phyloP scores from a whole-genome alignment of 2,888 invertebrate species.

The Lepidocyrtinus sp. region DNA sequence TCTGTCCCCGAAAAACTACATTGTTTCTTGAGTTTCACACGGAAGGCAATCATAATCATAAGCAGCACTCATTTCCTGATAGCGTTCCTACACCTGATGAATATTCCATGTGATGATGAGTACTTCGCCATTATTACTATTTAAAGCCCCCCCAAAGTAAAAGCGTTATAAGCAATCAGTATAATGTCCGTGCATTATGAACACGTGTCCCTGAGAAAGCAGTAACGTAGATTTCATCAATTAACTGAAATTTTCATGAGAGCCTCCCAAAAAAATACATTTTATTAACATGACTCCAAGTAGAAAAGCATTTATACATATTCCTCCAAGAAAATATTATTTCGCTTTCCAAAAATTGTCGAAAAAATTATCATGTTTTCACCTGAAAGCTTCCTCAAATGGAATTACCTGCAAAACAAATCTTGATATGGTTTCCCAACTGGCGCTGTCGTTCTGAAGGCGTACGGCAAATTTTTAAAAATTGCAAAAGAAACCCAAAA shows the following conservation, averaged over 20 bases:
- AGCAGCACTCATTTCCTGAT: neutral
- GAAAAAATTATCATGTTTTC: conserved; percentile 52
- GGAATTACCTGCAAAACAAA: conserved; percentile 31
- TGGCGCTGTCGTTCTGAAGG: neutral
- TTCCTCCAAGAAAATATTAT: neutral
- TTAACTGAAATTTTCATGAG: conserved; percentile 47
- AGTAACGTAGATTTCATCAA: conserved; percentile 34
- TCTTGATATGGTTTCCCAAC: conserved; percentile 7
- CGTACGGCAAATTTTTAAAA: neutral
- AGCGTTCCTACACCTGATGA: neutral
- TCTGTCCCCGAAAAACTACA: neutral
- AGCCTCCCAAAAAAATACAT: conserved; percentile 30
- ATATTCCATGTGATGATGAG: neutral
- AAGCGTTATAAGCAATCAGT: neutral
- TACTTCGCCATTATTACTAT: neutral
- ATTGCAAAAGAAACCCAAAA: neutral
- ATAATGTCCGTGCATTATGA: neutral
- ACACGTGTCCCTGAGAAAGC: neutral
- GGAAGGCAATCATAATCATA: conserved; percentile 12
- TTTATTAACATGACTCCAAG: conserved; percentile 36
- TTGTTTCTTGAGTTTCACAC: conserved; percentile 11
- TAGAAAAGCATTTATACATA: too few species aligned
- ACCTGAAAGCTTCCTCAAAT: conserved; percentile 45
- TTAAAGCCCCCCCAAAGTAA: neutral
- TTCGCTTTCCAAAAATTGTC: neutral